Conservation (phyloP, 1,140 invertebrate species). For the Cotesia vestalis region DNA sequence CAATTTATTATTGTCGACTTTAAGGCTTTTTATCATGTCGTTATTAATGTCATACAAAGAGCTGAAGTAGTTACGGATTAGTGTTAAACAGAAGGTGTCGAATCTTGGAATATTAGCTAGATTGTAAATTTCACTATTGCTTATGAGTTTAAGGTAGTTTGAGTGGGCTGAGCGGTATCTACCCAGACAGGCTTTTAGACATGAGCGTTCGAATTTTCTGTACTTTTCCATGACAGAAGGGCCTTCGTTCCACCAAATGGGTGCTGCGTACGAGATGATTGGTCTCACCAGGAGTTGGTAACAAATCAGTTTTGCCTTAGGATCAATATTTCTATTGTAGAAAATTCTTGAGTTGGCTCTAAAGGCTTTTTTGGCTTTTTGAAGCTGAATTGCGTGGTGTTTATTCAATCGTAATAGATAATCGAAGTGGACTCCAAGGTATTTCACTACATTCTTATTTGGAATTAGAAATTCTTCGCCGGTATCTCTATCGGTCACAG, state of each 20-base stretch:
- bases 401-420: too few species aligned
- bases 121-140: background rate
- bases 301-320: conserved; percentile 24
- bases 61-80: too few species aligned
- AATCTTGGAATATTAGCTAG: conserved; percentile 20
- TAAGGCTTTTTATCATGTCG: too few species aligned
- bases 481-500: background rate
- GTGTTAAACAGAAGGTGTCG: background rate
- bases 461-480: too few species aligned
- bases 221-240: background rate
- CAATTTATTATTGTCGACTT: too few species aligned
- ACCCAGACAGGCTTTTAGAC: background rate
- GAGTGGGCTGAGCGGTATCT: background rate
- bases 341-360: conserved; percentile 14
- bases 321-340: background rate
- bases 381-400: background rate
- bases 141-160: background rate
- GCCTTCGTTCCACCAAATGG: conserved; percentile 23
- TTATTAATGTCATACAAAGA: too few species aligned
- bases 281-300: conserved; percentile 26
- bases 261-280: conserved; percentile 17
- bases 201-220: conserved; percentile 14
- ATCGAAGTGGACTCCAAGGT: too few species aligned
- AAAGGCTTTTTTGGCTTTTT: conserved; percentile 12
- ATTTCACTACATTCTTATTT: too few species aligned